Conservation (phyloP, 2,797 vertebrate species). For the Hypotaenidia okinawae region DNA sequence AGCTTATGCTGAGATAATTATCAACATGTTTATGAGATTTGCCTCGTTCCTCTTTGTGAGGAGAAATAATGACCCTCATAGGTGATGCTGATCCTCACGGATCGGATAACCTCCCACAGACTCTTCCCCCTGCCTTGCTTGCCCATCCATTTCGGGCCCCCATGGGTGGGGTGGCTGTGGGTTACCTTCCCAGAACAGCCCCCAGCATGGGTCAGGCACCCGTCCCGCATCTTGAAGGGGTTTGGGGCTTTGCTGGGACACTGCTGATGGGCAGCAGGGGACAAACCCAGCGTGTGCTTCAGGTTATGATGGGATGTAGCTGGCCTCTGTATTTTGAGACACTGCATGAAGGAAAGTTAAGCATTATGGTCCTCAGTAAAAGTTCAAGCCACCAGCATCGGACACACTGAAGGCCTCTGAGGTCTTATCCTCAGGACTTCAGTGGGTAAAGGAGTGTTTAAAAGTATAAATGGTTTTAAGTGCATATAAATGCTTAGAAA, state of each 20-base stretch:
- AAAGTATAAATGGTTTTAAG: too few species aligned
- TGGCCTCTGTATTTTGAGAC: neutral
- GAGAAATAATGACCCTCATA: neutral
- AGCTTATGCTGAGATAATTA: neutral
- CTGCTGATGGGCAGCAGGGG: rapidly evolving
- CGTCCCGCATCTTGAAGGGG: neutral
- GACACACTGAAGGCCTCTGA: neutral
- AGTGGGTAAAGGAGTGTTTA: neutral
- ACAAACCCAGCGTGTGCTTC: rapidly evolving
- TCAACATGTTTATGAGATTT: neutral
- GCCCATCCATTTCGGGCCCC: rapidly evolving
- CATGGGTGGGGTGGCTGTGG: rapidly evolving
- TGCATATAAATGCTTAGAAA: neutral
- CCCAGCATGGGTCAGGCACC: rapidly evolving
- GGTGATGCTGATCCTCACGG: neutral
- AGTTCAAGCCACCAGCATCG: neutral
- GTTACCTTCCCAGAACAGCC: neutral
- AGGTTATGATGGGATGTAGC: rapidly evolving
- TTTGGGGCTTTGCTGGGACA: neutral
- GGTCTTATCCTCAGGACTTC: neutral
- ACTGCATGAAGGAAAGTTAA: neutral
- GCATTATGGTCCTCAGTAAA: rapidly evolving
- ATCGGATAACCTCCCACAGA: neutral
- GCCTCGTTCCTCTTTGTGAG: neutral
- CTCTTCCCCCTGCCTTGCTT: neutral